Evolutionary conservation across 2,888 invertebrate genomes (phyloP).

Genomic region (Yponomeuta malinellus): DNA sequence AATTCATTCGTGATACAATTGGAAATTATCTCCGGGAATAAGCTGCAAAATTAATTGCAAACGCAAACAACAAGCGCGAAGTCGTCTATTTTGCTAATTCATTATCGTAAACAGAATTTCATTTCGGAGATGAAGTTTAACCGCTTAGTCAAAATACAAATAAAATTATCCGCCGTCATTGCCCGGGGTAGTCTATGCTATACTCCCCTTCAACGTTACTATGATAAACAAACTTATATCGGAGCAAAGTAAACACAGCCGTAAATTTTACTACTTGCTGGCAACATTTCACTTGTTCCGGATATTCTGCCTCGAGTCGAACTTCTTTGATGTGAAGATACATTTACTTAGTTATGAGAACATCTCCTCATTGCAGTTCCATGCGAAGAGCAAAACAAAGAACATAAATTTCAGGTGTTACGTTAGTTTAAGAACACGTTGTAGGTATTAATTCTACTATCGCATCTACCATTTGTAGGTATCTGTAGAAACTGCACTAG

Average conservation of each 20-base stretch:
- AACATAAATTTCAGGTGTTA: too few species aligned
- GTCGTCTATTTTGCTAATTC: slow-evolving; percentile 40
- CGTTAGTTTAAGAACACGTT: too few species aligned
- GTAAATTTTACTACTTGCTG: slow-evolving; percentile 53
- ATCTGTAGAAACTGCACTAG: too few species aligned
- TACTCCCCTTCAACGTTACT: slow-evolving; percentile 53
- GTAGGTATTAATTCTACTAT: too few species aligned
- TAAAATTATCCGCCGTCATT: slow-evolving; percentile 55
- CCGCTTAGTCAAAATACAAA: slow-evolving; percentile 45
- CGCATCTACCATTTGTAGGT: too few species aligned
- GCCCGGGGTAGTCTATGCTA: slow-evolving; percentile 38
- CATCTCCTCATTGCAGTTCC: slow-evolving; percentile 32
- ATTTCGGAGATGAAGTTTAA: slow-evolving; percentile 47
- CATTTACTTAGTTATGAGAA: slow-evolving; percentile 34
- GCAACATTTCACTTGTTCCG: slow-evolving; percentile 40
- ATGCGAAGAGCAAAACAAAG: too few species aligned
- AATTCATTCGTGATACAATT: not conserved
- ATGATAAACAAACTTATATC: slow-evolving; percentile 66
- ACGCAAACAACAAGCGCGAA: slow-evolving; percentile 22
- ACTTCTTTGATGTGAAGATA: slow-evolving; percentile 21
- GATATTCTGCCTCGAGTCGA: slow-evolving; percentile 34
- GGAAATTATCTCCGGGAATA: not conserved
- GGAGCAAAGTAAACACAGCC: slow-evolving; percentile 59
- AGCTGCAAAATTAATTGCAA: slow-evolving; percentile 3
- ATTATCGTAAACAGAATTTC: slow-evolving; percentile 47